phyloP scores from a whole-genome alignment of 2,113 vertebrate species.

The Vulpes vulpes region DNA sequence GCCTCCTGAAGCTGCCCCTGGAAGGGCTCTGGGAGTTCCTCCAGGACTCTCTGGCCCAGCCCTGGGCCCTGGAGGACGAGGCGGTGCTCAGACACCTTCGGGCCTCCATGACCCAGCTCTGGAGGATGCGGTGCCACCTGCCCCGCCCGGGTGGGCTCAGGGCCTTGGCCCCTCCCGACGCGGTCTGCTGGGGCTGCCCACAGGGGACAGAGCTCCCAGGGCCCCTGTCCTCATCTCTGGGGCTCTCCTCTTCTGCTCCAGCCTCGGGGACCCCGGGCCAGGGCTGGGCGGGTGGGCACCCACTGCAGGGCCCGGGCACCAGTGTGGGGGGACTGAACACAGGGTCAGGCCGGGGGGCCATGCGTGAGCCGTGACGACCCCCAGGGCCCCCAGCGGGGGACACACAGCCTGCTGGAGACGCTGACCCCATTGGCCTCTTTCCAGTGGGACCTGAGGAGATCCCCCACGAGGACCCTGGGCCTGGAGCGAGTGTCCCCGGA shows the following conservation, averaged over 20 bases:
- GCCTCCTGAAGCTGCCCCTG: too few relatives aligned
- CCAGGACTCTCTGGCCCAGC: too few relatives aligned
- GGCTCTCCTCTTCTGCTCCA: neutral
- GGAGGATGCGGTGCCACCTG: slow-evolving; percentile 84
- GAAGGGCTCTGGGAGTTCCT: too few relatives aligned
- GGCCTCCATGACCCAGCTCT: too few relatives aligned
- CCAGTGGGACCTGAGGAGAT: slow-evolving; percentile 92
- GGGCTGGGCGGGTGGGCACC: neutral
- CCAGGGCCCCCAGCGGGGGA: too few relatives aligned
- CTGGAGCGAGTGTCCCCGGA: rapidly evolving
- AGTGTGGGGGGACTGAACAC: too few relatives aligned
- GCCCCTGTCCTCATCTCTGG: neutral
- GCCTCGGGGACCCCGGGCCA: neutral
- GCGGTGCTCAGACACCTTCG: too few relatives aligned
- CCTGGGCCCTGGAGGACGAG: too few relatives aligned
- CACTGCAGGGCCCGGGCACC: rapidly evolving
- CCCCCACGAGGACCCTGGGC: slow-evolving; percentile 90
- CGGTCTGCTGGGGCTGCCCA: too few relatives aligned
- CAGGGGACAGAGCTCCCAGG: rapidly evolving
- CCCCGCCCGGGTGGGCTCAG: slow-evolving; percentile 88
- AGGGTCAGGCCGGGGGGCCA: too few relatives aligned
- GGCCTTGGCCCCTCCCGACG: rapidly evolving
- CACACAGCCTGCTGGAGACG: neutral
- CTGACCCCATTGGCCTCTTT: neutral
- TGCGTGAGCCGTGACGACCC: too few relatives aligned